Conservation (phyloP, 2,888 invertebrate genomes). For the Coelopa pilipes region DNA sequence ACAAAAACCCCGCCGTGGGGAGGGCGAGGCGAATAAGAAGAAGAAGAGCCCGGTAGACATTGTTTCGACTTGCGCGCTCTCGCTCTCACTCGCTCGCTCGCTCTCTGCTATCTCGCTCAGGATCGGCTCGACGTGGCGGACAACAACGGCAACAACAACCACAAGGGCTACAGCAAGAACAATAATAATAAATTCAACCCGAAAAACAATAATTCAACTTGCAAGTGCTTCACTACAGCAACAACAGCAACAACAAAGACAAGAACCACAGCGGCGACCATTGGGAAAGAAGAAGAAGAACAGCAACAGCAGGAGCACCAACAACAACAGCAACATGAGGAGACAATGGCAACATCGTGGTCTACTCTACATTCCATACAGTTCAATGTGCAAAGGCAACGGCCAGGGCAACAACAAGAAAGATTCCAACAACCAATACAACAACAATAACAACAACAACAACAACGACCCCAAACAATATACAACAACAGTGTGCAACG, state of each 20-base stretch:
- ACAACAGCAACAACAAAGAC: conserved; percentile 16
- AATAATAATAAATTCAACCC: conserved; percentile 52
- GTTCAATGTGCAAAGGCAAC: conserved; percentile 27
- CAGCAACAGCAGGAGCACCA: conserved; percentile 10
- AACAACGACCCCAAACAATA: too few species aligned
- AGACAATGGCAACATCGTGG: background rate
- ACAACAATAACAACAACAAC: too few species aligned
- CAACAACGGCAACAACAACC: too few species aligned
- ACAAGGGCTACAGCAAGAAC: background rate
- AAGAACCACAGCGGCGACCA: conserved; percentile 12
- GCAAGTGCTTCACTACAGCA: conserved; percentile 10
- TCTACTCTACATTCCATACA: conserved; percentile 31
- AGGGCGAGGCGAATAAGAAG: background rate
- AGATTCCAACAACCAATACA: too few species aligned
- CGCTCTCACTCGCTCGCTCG: background rate
- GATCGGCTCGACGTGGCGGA: conserved; percentile 5
- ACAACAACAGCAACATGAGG: background rate
- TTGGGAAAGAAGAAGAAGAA: conserved; percentile 46
- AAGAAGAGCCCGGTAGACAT: conserved; percentile 27
- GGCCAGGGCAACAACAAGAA: too few species aligned
- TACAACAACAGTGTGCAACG: too few species aligned
- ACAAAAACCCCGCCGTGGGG: background rate
- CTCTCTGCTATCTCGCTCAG: conserved; percentile 34
- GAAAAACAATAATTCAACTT: conserved; percentile 54
- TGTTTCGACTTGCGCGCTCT: conserved; percentile 34